Evolutionary conservation across 1,140 invertebrate species (phyloP).

Genomic region (Brachionus koreanus): DNA sequence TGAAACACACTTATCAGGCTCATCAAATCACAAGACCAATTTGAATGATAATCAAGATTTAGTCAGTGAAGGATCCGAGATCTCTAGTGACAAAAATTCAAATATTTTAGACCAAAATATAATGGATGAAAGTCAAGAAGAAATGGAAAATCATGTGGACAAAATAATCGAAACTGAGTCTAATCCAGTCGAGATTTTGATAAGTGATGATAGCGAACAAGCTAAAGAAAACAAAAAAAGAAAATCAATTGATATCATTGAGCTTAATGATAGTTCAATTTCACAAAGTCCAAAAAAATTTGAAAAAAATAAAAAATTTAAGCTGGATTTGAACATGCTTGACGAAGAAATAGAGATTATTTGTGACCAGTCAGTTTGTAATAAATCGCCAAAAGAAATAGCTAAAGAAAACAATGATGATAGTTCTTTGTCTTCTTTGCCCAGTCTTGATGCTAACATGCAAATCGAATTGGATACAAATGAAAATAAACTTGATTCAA

Average conservation of each 20-base stretch:
- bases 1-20: neutral
- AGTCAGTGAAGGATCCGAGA: neutral
- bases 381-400: neutral
- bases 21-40: neutral
- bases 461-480: neutral
- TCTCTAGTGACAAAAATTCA: neutral
- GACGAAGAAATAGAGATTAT: conserved; percentile 23
- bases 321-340: neutral
- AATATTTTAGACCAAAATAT: conserved; percentile 28
- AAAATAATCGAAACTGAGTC: neutral
- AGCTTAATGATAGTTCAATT: neutral
- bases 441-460: neutral
- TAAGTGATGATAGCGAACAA: conserved; percentile 7
- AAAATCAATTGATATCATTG: conserved; percentile 12
- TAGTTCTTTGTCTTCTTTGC: neutral
- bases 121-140: neutral
- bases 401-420: neutral
- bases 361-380: neutral
- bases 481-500: neutral
- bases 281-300: neutral
- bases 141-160: neutral
- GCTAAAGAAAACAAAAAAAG: conserved; percentile 8
- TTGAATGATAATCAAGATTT: neutral
- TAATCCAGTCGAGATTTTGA: neutral
- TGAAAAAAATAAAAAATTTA: conserved; percentile 1